Evolutionary conservation across 2,888 invertebrate species (phyloP), one percentile per base, ranked within the genome.

Genomic region (Drosophila lacicola): DNA sequence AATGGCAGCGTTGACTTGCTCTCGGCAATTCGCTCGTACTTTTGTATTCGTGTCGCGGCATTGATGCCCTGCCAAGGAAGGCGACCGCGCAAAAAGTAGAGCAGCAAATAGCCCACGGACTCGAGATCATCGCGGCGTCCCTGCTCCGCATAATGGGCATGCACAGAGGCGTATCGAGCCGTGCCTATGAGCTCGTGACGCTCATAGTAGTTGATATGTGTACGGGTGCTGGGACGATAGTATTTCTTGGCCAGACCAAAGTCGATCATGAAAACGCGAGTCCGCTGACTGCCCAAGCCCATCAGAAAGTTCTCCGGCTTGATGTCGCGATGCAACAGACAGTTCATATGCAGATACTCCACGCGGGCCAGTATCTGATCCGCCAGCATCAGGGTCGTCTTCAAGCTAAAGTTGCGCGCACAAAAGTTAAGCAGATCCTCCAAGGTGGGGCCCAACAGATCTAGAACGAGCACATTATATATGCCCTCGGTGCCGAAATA

Each of bases 251-350:
- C 83, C 47, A 85, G 58, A 0, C 85, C 85, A 25, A 88, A 85
- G 29, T 85, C 85, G 42, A 88, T 86, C 58, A 85, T 70, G 11
- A 55, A 85, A 0, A 85, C 71, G 1, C 70, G 70, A 3, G 53
- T 51, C 0, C 68, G 53, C 17, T 82, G 68, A 1, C 47, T 54
- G 9, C 78, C 86, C 41, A 78, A 25, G 1, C 85, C 85, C 78
- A 85, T 80, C 0, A 85, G 62, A 13, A 85, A 86, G 42, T 85
- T 85, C 6, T 85, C 88, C 8, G 85, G 88, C 61, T 85, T 85
- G n/a, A 85, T 86, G 42, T 85, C 85, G 4, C 85, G 83, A 61
- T 85, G 85, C 9, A 88, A 37, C 25, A 80, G 37, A 8, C 70
- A 70, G 21, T 77, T 73, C 45, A 68, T 47, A n/a, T 85, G 85